Conservation (phyloP, 2,113 vertebrate genomes). For the Dromaius novaehollandiae region DNA sequence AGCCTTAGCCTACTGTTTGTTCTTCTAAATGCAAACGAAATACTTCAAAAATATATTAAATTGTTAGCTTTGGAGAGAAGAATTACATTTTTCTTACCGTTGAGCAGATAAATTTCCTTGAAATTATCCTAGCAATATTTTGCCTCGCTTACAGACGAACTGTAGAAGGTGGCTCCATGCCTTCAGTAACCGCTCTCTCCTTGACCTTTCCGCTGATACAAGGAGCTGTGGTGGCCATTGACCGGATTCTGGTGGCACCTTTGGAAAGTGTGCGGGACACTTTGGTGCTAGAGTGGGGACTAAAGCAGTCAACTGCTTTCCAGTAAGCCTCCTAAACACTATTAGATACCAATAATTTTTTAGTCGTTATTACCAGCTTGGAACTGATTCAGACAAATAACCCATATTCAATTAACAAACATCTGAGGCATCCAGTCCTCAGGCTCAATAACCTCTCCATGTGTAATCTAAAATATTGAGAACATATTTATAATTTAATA, state of each 20-base stretch:
- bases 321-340: neutral
- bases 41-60: neutral
- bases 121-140: neutral
- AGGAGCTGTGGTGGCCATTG: neutral
- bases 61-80: neutral
- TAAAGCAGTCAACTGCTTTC: neutral
- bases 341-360: neutral
- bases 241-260: neutral
- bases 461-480: constrained; percentile 22
- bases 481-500: constrained; percentile 33
- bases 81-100: neutral
- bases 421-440: neutral
- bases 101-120: neutral
- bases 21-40: neutral
- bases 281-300: neutral
- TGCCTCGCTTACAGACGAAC: neutral
- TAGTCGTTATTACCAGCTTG: neutral
- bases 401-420: neutral
- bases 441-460: neutral
- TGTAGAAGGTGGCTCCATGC: neutral
- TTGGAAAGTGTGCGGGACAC: neutral
- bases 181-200: neutral
- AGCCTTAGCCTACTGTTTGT: neutral
- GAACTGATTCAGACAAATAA: neutral
- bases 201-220: neutral